Base-by-base conservation (phyloP, 1,140 invertebrate species). In the Palaemon carinicauda region DNA sequence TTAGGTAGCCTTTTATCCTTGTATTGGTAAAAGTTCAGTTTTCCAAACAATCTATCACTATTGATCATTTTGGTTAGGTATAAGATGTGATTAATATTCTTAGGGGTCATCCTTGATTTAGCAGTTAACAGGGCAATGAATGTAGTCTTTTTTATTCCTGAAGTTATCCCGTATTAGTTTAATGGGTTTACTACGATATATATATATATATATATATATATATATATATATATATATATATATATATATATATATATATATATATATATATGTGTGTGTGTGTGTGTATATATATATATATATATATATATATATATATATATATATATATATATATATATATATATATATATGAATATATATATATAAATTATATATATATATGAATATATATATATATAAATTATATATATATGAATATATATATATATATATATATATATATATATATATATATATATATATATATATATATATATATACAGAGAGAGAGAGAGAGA, bases 191-290 rank as follows among this genome's bases (percentile, higher is more conserved):
- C 33, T 41, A 41, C 41, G 41, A 41, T 41, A 41, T 41, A 41
- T 41, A 41, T 41, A 41, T 60, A 60, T 27, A 60, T 60, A 60
- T 60, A 60, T 60, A 60, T 60, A 60, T 60, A 60, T 60, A 60
- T 60, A 60, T 60, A 27, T 60, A 60, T 60, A 60, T 60, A 60
- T 60, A 60, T 60, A 60, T 60, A 60, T 60, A 60, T 60, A 60
- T 60, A 60, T 60, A 60, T 60, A 5, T 60, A 60, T 60, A 60
- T 60, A 60, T 60, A 60, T 60, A 60, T 60, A 60, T 60, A 60
- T 60, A 60, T 60, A 60, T 60, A 60, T 60, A 60, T 60, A 60
- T n/a, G n/a, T n/a, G n/a, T n/a, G n/a, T n/a, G n/a, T n/a, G n/a
- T n/a, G n/a, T n/a, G n/a, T n/a, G n/a, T 60, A 60, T 60, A 60